phyloP scores from a whole-genome alignment of 2,888 invertebrate species.

The Drosophila suboccidentalis region DNA sequence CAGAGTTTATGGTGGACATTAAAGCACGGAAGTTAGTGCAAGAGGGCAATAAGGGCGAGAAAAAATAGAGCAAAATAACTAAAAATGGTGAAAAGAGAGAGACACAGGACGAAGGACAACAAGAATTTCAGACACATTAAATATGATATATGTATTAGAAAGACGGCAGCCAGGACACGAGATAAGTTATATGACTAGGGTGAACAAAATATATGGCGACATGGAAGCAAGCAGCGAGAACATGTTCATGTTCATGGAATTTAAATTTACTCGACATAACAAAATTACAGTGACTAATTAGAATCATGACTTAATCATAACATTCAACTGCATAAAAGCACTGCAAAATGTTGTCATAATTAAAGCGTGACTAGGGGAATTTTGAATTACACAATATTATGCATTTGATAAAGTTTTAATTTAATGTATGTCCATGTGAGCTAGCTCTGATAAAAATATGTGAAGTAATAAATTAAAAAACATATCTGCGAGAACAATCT shows the following conservation, averaged over 20 bases:
- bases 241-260: conserved; percentile 10
- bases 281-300: conserved; percentile 30
- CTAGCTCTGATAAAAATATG: conserved; percentile 12
- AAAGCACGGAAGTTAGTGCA: conserved; percentile 77
- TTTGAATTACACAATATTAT: conserved; percentile 2
- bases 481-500: neutral
- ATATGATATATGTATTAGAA: conserved; percentile 71
- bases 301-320: conserved; percentile 6
- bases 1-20: conserved; percentile 74
- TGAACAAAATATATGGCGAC: conserved; percentile 39
- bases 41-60: conserved; percentile 19
- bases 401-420: conserved; percentile 20
- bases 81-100: conserved; percentile 45
- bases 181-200: conserved; percentile 65
- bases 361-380: neutral
- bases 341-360: conserved; percentile 1
- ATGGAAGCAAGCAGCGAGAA: conserved; percentile 8
- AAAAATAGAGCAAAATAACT: conserved; percentile 31
- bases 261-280: conserved; percentile 15
- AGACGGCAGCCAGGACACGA: conserved; percentile 63
- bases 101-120: conserved; percentile 25
- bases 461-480: neutral
- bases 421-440: conserved; percentile 31
- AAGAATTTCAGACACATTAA: conserved; percentile 76
- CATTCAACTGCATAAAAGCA: neutral